Base-by-base conservation (phyloP, 2,888 invertebrate species). In the Idaea aversata region DNA sequence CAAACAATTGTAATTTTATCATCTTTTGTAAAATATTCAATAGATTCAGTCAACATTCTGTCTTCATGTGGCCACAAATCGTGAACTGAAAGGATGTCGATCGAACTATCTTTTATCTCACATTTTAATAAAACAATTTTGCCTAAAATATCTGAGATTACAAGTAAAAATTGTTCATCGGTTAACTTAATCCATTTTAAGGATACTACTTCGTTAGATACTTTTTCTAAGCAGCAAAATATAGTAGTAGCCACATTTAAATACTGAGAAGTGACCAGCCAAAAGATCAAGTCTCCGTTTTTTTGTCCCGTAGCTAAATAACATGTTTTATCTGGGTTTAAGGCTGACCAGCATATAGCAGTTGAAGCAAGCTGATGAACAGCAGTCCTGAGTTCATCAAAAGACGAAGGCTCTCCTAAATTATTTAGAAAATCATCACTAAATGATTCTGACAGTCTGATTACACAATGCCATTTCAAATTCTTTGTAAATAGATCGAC, bases 221-320 rank as follows among this genome's bases (percentile, higher is more conserved):
- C 74, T 34, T 69, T 73, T 61, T 76, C 47, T 16, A 86, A 66
- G 59, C 77, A 64, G 2, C 78, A 78, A 58, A 77, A 64, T 5
- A 75, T 71, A 63, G 78, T 69, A 3, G 81, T 70, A 47, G 69
- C 68, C 10, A 86, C 58, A 34, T 64, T 66, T 7, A 65, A 63
- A 5, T 75, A 63, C 5, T 69, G 64, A 60, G 65, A 68, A 60
- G 72, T 70, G 57, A 91, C 65, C 15, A 72, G 67, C 93, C 91
- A 93, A 65, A 91, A 79, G 57, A 88, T 64, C 35, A 92, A 68
- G 0, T 70, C 67, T 5, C 83, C 82, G 78, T 84, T 86, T 72
- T 83, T 91, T 69, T 92, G 92, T 57, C 86, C 84, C 0, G 91
- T 88, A 0, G 86, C 82, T 65, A 93, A 86, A 63, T 80, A 85